Percentiles rank a stretch among this genome's conserved stretches.
Evolutionary conservation across 2,113 vertebrate genomes (phyloP).

Genomic region (Macaca mulatta): DNA sequence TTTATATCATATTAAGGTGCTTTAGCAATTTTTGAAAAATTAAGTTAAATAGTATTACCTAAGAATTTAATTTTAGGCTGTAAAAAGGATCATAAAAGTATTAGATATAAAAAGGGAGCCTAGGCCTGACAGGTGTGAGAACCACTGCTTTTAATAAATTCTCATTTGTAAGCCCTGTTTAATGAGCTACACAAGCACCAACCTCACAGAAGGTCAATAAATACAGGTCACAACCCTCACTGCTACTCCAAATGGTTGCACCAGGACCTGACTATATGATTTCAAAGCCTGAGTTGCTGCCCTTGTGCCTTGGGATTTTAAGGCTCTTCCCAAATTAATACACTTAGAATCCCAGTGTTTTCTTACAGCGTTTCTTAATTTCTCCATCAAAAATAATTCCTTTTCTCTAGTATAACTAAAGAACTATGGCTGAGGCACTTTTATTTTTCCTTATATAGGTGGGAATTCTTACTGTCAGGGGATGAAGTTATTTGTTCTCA

Average conservation of each 20-base stretch:
- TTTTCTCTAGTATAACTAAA: not conserved
- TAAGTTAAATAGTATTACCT: not conserved
- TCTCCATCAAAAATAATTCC: not conserved
- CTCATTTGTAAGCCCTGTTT: not conserved
- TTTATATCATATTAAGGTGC: not conserved
- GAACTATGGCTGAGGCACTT: no score
- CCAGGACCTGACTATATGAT: not conserved
- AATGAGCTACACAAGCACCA: not conserved
- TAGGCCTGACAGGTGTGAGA: not conserved
- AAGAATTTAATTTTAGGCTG: not conserved
- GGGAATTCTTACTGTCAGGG: not conserved
- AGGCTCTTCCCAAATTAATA: not conserved
- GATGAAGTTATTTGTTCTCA: not conserved
- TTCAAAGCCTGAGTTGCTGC: not conserved
- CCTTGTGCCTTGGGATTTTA: not conserved
- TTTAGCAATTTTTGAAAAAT: not conserved
- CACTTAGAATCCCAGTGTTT: not conserved
- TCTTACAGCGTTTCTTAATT: not conserved
- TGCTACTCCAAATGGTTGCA: not conserved
- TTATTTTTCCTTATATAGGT: not conserved
- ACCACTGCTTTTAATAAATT: not conserved
- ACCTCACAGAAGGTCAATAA: not conserved
- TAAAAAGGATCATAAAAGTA: not conserved
- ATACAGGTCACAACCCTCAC: no score
- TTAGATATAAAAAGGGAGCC: not conserved